Percentiles rank a stretch among this genome's conserved stretches.
Evolutionary conservation across 2,888 invertebrate species (phyloP).

Genomic region (Coleophora deauratella): DNA sequence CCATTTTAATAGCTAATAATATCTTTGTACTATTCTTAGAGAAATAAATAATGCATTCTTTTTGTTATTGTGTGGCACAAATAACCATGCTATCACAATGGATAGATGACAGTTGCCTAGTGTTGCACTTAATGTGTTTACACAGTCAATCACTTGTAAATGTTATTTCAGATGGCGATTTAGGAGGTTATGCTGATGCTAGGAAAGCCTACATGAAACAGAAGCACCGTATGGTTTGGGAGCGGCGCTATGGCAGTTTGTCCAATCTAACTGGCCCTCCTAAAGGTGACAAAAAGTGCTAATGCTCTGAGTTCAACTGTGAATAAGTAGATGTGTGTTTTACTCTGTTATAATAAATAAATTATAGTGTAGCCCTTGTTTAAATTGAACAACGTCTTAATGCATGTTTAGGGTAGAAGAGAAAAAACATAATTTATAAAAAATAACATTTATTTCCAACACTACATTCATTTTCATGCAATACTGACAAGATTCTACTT

Average conservation of each 20-base stretch:
- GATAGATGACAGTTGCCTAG: too few species aligned
- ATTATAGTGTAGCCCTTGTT: slow-evolving; percentile 11
- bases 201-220: slow-evolving; percentile 94
- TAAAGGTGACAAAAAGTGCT: slow-evolving; percentile 18
- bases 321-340: slow-evolving; percentile 32
- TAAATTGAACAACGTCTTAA: neutral
- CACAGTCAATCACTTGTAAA: too few species aligned
- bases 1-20: too few species aligned
- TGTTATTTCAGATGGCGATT: slow-evolving; percentile 86
- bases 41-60: too few species aligned
- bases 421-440: slow-evolving; percentile 29
- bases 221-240: slow-evolving; percentile 98
- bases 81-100: too few species aligned
- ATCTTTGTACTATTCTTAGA: too few species aligned
- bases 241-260: slow-evolving; percentile 88
- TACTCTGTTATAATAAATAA: slow-evolving; percentile 30
- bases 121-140: too few species aligned
- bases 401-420: too few species aligned
- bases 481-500: slow-evolving; percentile 60
- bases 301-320: too few species aligned
- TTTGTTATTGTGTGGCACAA: too few species aligned
- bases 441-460: slow-evolving; percentile 70
- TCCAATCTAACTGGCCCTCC: slow-evolving; percentile 43
- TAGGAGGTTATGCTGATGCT: slow-evolving; percentile 84
- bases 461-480: slow-evolving; percentile 65